Conservation (phyloP, 1,140 invertebrate species). For the Pentalonia nigronervosa region DNA sequence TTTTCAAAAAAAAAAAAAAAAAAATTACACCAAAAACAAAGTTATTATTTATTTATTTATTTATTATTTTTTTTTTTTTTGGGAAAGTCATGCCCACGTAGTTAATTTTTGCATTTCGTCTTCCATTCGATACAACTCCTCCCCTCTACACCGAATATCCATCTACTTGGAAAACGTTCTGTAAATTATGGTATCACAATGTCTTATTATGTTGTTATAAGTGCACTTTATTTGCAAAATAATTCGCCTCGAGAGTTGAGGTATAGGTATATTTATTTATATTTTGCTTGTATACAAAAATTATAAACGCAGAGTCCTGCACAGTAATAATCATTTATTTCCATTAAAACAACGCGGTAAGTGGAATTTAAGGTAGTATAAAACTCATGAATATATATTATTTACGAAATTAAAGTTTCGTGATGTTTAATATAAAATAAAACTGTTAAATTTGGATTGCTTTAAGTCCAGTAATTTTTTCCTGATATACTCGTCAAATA, state of each 20-base stretch:
- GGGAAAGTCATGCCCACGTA: no score
- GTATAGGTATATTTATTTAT: background rate
- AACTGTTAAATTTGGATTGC: background rate
- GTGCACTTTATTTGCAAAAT: background rate
- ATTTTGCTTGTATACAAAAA: background rate
- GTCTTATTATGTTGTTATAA: background rate
- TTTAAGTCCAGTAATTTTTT: background rate
- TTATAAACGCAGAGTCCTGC: background rate
- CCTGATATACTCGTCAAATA: background rate
- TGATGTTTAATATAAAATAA: background rate
- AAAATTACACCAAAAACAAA: background rate
- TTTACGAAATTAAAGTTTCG: background rate
- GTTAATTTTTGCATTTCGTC: background rate
- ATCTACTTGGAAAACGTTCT: background rate
- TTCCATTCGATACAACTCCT: background rate
- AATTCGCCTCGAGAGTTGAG: background rate
- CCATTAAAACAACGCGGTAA: background rate
- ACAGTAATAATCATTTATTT: conserved; percentile 3
- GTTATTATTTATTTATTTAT: no score
- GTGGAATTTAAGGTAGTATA: background rate
- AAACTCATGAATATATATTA: background rate
- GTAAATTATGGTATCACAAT: background rate
- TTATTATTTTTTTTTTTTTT: background rate
- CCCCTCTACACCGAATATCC: background rate
- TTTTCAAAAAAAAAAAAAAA: background rate